phyloP scores from a whole-genome alignment of 2,113 vertebrate species.

The Psittacara wagleri region DNA sequence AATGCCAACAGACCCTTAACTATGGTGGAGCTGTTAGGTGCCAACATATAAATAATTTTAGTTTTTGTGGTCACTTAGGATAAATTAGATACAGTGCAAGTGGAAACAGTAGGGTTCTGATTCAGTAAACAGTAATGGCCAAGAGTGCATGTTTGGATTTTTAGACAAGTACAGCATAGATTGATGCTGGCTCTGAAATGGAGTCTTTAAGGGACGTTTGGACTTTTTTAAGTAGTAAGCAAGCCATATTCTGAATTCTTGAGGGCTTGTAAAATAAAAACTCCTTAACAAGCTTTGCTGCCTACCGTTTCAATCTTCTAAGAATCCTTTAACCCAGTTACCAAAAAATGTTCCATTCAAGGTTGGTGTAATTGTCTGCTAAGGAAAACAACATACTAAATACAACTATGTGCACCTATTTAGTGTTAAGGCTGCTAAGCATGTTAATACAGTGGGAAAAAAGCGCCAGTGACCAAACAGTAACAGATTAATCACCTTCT shows the following conservation, averaged over 20 bases:
- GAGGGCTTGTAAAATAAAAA: constrained; percentile 62
- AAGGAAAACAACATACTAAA: constrained; percentile 24
- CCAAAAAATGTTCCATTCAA: constrained; percentile 57
- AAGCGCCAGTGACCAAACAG: background rate
- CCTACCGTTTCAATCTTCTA: constrained; percentile 68
- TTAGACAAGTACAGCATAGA: constrained; percentile 70
- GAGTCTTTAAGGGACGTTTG: constrained; percentile 54
- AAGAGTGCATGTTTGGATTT: constrained; percentile 67
- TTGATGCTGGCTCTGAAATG: constrained; percentile 53
- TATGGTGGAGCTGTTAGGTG: constrained; percentile 63
- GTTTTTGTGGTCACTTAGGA: constrained; percentile 71
- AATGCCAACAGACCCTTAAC: constrained; percentile 77
- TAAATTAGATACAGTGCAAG: constrained; percentile 76
- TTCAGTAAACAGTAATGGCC: constrained; percentile 67
- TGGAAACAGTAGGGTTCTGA: constrained; percentile 71
- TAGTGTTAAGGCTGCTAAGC: constrained; percentile 26
- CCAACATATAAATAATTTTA: constrained; percentile 77
- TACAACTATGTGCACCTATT: background rate
- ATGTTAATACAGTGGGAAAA: background rate
- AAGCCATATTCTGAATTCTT: constrained; percentile 65
- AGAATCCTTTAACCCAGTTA: constrained; percentile 61
- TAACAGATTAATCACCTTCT: constrained; percentile 11
- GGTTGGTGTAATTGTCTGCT: constrained; percentile 41
- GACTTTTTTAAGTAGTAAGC: constrained; percentile 46
- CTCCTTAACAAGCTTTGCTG: constrained; percentile 66